Evolutionary conservation across 2,888 invertebrate genomes (phyloP).

Genomic region (Liposcelis brunnea): DNA sequence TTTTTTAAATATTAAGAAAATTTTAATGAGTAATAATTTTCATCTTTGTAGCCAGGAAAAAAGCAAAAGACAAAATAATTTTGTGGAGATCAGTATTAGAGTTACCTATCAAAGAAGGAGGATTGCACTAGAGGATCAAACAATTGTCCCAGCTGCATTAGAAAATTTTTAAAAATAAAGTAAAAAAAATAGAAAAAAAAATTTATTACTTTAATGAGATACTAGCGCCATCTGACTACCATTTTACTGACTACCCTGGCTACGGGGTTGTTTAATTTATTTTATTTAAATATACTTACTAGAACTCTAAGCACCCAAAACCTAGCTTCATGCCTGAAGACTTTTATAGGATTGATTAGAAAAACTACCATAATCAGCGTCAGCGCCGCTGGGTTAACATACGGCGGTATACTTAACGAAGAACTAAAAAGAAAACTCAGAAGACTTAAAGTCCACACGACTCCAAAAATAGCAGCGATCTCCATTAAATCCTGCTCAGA

Average conservation of each 20-base stretch:
- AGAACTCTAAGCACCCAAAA: slow-evolving; percentile 53
- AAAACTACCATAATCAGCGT: slow-evolving; percentile 47
- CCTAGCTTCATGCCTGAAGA: slow-evolving; percentile 56
- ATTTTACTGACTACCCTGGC: too few relatives aligned
- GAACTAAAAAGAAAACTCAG: slow-evolving; percentile 49
- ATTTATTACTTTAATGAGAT: background rate
- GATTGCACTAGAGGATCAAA: too few relatives aligned
- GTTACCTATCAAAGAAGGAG: too few relatives aligned
- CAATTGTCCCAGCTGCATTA: too few relatives aligned
- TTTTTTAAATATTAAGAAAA: too few relatives aligned
- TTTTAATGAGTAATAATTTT: too few relatives aligned
- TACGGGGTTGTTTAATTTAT: too few relatives aligned
- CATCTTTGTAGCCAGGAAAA: too few relatives aligned
- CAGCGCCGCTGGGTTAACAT: slow-evolving; percentile 55
- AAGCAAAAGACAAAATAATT: too few relatives aligned
- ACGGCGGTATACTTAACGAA: slow-evolving; percentile 53
- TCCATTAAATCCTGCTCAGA: slow-evolving; percentile 60
- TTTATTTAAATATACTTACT: slow-evolving; percentile 27
- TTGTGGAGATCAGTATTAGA: too few relatives aligned
- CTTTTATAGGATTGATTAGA: slow-evolving; percentile 56
- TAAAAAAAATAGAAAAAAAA: slow-evolving; percentile 9
- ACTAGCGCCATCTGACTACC: background rate
- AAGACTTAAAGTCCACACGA: slow-evolving; percentile 47
- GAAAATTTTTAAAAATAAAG: background rate
- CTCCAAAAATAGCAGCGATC: slow-evolving; percentile 55